These are phyloP conservation scores for Osedax fenrisi DNA, from an alignment of 2,888 invertebrate species.

Conservation along the genomic window DNA sequence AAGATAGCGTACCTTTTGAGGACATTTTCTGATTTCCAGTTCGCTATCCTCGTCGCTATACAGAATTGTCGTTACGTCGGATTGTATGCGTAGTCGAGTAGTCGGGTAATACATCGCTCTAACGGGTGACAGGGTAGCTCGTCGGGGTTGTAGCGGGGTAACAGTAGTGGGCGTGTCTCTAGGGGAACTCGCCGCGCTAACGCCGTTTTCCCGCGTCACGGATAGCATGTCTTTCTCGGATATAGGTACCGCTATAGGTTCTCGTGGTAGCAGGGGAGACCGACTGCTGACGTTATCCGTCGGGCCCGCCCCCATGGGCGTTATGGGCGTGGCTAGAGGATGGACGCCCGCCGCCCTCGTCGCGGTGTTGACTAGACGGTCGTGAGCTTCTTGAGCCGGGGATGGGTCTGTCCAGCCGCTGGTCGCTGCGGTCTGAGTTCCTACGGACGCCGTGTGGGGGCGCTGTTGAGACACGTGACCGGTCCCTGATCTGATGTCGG, in stretches of 20 bases:
- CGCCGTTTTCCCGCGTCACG: too few species aligned
- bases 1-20: too few species aligned
- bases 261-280: neutral
- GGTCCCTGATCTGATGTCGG: neutral
- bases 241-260: neutral
- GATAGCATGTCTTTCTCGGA: neutral
- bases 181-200: neutral
- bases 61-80: too few species aligned
- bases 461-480: neutral
- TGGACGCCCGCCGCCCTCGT: neutral
- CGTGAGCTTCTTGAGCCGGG: neutral
- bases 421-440: neutral
- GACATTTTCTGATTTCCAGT: too few species aligned
- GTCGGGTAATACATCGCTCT: too few species aligned
- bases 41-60: too few species aligned
- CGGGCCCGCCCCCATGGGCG: neutral
- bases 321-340: neutral
- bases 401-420: neutral
- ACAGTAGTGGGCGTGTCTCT: neutral
- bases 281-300: neutral
- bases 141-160: neutral
- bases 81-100: too few species aligned
- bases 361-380: neutral
- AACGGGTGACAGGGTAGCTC: neutral
- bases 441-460: neutral